These are phyloP conservation scores for Andricus quercusramuli DNA, from an alignment of 2,888 invertebrate genomes.

Conservation along the genomic window DNA sequence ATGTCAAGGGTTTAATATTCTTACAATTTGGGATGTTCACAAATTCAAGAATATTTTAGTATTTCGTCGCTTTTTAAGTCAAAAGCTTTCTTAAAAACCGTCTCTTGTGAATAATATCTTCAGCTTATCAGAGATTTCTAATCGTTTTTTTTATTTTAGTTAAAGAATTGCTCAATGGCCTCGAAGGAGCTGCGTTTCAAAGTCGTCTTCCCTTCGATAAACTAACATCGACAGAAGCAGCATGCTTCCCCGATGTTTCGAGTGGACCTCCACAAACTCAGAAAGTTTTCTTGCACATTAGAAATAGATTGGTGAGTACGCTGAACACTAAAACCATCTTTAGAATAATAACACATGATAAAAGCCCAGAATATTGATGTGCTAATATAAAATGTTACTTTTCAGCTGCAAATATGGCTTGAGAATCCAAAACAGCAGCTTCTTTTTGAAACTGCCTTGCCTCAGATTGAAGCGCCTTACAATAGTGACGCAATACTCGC, in stretches of 20 bases:
- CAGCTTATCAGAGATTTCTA: not conserved
- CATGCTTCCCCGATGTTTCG: conserved; percentile 95
- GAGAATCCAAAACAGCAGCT: conserved; percentile 96
- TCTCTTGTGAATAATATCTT: not conserved
- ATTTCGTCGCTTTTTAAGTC: not conserved
- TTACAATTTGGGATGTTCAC: too few relatives aligned
- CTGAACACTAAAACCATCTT: not conserved
- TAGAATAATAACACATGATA: not conserved
- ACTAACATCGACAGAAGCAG: conserved; percentile 95
- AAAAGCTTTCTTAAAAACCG: not conserved
- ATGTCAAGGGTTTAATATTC: too few relatives aligned
- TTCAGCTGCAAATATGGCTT: conserved; percentile 93
- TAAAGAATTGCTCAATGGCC: conserved; percentile 79
- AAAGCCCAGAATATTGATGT: not conserved
- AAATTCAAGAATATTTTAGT: not conserved
- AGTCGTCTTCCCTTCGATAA: conserved; percentile 96
- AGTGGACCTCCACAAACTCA: conserved; percentile 90
- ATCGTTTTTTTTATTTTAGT: conserved; percentile 61
- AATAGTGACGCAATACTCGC: conserved; percentile 94
- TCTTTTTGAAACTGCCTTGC: conserved; percentile 88
- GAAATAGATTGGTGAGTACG: conserved; percentile 87
- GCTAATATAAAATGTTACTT: conserved; percentile 49
- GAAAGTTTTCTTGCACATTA: conserved; percentile 93
- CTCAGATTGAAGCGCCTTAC: conserved; percentile 93
- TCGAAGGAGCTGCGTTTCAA: conserved; percentile 96